Evolutionary conservation across 2,888 invertebrate species (phyloP).

Genomic region (Diaphora mendica): DNA sequence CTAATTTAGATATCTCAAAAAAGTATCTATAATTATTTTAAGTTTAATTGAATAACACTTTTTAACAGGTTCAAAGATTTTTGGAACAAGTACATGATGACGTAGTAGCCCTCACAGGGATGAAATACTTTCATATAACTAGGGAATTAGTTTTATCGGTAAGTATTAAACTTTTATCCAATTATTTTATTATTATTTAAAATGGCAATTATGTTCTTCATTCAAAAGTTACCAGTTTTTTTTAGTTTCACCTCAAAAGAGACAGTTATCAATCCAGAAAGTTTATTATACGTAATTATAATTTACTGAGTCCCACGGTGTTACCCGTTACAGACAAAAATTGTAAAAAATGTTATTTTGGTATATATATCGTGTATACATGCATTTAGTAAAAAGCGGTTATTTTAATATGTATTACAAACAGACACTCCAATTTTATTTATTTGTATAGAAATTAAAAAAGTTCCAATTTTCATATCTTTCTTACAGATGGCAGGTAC

Average conservation of each 20-base stretch:
- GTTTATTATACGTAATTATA: not conserved
- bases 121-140: conserved; percentile 84
- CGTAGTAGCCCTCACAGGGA: conserved; percentile 79
- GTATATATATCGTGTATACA: too few relatives aligned
- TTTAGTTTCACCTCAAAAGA: not conserved
- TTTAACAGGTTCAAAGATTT: conserved; percentile 83
- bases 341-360: too few relatives aligned
- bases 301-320: too few relatives aligned
- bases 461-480: not conserved
- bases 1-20: not conserved
- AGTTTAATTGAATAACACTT: not conserved
- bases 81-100: conserved; percentile 86
- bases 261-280: not conserved
- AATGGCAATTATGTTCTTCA: too few relatives aligned
- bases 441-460: too few relatives aligned
- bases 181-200: not conserved
- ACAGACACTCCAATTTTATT: too few relatives aligned
- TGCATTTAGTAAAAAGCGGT: too few relatives aligned
- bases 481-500: conserved; percentile 66
- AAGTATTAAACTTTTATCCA: conserved; percentile 52
- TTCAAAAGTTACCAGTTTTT: not conserved
- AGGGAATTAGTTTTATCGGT: conserved; percentile 85
- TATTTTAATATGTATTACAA: too few relatives aligned
- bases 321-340: too few relatives aligned
- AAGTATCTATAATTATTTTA: not conserved